Conservation (phyloP, 1,140 invertebrate species). For the Vanessa tameamea region DNA sequence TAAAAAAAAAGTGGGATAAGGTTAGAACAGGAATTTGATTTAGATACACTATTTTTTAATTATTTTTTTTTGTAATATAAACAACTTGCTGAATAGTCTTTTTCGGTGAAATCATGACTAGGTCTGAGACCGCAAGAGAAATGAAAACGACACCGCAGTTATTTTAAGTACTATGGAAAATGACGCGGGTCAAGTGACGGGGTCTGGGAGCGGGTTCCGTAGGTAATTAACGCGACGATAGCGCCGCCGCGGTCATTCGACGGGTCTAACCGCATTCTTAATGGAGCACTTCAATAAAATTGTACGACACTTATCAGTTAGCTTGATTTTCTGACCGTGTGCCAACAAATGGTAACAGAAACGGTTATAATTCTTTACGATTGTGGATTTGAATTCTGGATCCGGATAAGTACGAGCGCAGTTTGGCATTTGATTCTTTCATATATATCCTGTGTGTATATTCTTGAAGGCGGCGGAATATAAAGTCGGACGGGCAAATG, state of each 20-base stretch:
- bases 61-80: too few species aligned
- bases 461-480: too few species aligned
- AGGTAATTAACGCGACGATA: conserved; percentile 29
- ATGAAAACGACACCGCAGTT: conserved; percentile 16
- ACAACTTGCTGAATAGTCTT: background rate
- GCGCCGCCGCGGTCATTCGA: conserved; percentile 19
- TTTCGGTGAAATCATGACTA: conserved; percentile 15
- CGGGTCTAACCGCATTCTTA: conserved; percentile 29
- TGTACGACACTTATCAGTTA: conserved; percentile 23
- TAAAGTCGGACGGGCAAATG: too few species aligned
- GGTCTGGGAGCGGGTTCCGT: conserved; percentile 6
- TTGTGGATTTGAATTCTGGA: too few species aligned
- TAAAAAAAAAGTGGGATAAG: too few species aligned
- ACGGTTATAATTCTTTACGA: conserved; percentile 2
- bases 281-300: conserved; percentile 26
- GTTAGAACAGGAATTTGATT: too few species aligned
- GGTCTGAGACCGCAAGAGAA: conserved; percentile 15
- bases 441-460: too few species aligned
- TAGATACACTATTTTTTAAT: too few species aligned
- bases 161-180: conserved; percentile 26
- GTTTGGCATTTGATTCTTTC: too few species aligned
- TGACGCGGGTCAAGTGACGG: conserved; percentile 26
- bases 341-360: conserved; percentile 25
- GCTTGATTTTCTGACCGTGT: too few species aligned
- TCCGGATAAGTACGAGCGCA: too few species aligned